These are phyloP conservation scores for Hydraecia micacea DNA, from an alignment of 2,888 invertebrate species.

Conservation along the genomic window DNA sequence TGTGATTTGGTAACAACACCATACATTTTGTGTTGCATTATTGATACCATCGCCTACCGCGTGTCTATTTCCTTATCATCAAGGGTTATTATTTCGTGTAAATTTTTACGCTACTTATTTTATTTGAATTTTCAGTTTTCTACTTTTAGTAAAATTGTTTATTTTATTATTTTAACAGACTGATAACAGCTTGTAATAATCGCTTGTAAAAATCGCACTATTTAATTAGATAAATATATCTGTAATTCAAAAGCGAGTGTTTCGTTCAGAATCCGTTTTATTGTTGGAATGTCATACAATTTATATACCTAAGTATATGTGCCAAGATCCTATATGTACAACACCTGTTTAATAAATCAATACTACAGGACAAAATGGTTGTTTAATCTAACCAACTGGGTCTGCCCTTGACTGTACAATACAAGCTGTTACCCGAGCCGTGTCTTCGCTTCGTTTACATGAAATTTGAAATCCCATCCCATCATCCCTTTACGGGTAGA, in stretches of 20 bases:
- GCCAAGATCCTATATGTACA: neutral
- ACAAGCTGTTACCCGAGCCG: neutral
- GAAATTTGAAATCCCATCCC: constrained; percentile 12
- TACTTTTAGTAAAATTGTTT: too few species aligned
- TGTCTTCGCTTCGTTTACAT: neutral
- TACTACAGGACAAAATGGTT: neutral
- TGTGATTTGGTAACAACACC: too few species aligned
- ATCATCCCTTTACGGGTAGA: neutral
- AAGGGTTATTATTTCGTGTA: too few species aligned
- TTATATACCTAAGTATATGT: neutral
- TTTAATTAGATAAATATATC: too few species aligned
- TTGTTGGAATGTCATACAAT: neutral
- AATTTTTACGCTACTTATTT: too few species aligned
- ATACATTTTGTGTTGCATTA: too few species aligned
- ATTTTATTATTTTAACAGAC: too few species aligned
- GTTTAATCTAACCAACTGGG: neutral
- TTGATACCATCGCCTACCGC: too few species aligned
- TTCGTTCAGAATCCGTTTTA: neutral
- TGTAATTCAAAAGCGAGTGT: neutral
- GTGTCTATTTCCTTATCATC: too few species aligned
- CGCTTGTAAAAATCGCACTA: too few species aligned
- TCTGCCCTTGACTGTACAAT: neutral
- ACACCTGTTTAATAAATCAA: neutral
- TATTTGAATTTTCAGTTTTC: too few species aligned
- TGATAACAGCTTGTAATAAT: too few species aligned